Evolutionary conservation across 2,113 vertebrate genomes (phyloP).

Genomic region (Microtus richardsoni): DNA sequence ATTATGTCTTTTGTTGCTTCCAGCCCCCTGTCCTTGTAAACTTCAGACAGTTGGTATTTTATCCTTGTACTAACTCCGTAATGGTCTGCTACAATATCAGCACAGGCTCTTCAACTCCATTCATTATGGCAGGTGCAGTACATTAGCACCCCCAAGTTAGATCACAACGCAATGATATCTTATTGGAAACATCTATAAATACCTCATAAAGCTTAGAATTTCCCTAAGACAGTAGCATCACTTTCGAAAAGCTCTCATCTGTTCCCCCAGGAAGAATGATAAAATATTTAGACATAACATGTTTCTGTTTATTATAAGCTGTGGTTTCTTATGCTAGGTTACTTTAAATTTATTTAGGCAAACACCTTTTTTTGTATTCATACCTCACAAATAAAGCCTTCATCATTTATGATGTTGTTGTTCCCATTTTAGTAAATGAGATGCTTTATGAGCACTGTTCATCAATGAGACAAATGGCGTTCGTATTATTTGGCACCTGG

Average conservation of each 20-base stretch:
- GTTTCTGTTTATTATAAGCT: conserved; percentile 60
- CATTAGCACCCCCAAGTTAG: conserved; percentile 75
- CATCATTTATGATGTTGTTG: conserved; percentile 54
- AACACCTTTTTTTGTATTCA: conserved; percentile 58
- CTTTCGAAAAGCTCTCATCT: conserved; percentile 81
- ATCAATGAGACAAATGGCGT: conserved; percentile 74
- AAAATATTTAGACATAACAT: conserved; percentile 71
- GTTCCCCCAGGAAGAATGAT: conserved; percentile 79
- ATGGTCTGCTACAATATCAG: conserved; percentile 40
- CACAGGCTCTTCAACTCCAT: conserved; percentile 58
- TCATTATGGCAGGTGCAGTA: conserved; percentile 76
- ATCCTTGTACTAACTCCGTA: conserved; percentile 53
- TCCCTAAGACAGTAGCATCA: conserved; percentile 77
- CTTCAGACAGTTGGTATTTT: conserved; percentile 67
- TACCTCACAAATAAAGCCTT: conserved; percentile 35
- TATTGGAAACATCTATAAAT: conserved; percentile 79
- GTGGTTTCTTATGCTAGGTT: conserved; percentile 64
- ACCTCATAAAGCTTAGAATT: conserved; percentile 80
- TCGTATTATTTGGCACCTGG: conserved; percentile 34
- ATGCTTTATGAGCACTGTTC: conserved; percentile 65
- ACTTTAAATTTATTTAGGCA: conserved; percentile 75
- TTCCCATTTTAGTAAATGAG: conserved; percentile 67
- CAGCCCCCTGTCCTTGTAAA: conserved; percentile 31
- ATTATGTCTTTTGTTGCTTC: conserved; percentile 39
- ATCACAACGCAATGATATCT: conserved; percentile 72